These are phyloP conservation scores for Tipula vernalis DNA, from an alignment of 2,888 invertebrate genomes.

Conservation along the genomic window DNA sequence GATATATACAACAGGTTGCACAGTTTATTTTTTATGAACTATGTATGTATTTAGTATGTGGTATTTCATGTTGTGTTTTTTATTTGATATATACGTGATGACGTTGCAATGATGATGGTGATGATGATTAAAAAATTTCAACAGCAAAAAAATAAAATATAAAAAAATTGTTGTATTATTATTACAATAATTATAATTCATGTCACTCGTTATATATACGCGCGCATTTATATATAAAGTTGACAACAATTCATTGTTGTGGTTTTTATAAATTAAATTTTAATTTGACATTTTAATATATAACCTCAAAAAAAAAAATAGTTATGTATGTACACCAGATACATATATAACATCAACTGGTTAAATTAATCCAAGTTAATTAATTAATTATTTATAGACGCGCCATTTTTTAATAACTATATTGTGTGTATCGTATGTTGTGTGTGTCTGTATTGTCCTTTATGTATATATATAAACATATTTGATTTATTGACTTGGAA, in stretches of 20 bases:
- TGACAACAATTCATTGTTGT: slow-evolving; percentile 4
- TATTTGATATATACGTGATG: not conserved
- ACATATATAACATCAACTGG: not conserved
- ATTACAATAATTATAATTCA: slow-evolving; percentile 4
- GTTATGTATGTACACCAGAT: not conserved
- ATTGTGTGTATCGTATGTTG: not conserved
- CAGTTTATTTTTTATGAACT: not conserved
- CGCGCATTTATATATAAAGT: not conserved
- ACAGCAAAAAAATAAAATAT: not conserved
- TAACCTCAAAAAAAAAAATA: not conserved
- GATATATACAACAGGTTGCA: slow-evolving; percentile 4
- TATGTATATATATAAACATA: not conserved
- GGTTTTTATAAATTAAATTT: slow-evolving; percentile 4
- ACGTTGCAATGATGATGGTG: not conserved
- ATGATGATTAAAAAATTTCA: not conserved
- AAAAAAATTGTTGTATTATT: not conserved
- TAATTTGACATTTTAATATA: slow-evolving; percentile 4
- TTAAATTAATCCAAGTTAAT: slow-evolving; percentile 4
- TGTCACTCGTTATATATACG: not conserved
- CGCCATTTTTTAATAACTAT: not conserved
- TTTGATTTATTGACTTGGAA: not conserved
- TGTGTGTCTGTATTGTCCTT: not conserved
- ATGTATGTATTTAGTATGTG: not conserved
- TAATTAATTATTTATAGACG: slow-evolving; percentile 4
- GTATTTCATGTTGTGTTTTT: not conserved